Percentiles rank a stretch among this genome's conserved stretches.
Evolutionary conservation across 2,888 invertebrate species (phyloP).

Genomic region (Xestia c-nigrum): DNA sequence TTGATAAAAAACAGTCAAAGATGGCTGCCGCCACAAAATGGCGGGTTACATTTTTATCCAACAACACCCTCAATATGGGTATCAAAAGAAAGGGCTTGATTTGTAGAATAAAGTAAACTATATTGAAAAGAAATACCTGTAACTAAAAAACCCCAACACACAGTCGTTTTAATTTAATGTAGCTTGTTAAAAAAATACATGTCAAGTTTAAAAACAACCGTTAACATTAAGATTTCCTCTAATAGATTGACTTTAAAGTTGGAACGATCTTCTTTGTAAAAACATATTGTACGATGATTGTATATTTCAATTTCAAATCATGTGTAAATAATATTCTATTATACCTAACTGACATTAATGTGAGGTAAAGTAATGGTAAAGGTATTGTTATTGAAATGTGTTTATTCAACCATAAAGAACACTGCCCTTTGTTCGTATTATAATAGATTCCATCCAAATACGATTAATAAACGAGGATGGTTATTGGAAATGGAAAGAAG

Average conservation of each 20-base stretch:
- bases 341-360: neutral
- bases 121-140: too few species aligned
- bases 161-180: too few species aligned
- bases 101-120: too few species aligned
- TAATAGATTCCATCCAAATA: constrained; percentile 1
- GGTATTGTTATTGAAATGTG: neutral
- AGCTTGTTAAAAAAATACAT: neutral
- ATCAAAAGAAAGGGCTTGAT: too few species aligned
- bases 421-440: neutral
- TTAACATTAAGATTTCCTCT: neutral
- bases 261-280: neutral
- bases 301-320: neutral
- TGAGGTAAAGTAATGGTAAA: neutral
- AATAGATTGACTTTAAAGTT: neutral
- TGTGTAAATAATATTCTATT: neutral
- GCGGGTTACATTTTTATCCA: too few species aligned
- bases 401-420: neutral
- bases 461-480: neutral
- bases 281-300: neutral
- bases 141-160: too few species aligned
- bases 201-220: neutral
- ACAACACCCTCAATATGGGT: too few species aligned
- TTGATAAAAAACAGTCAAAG: too few species aligned
- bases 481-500: neutral
- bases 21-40: too few species aligned